These are phyloP conservation scores for Cyclophora albipunctata DNA, from an alignment of 2,888 invertebrate species.

Conservation along the genomic window DNA sequence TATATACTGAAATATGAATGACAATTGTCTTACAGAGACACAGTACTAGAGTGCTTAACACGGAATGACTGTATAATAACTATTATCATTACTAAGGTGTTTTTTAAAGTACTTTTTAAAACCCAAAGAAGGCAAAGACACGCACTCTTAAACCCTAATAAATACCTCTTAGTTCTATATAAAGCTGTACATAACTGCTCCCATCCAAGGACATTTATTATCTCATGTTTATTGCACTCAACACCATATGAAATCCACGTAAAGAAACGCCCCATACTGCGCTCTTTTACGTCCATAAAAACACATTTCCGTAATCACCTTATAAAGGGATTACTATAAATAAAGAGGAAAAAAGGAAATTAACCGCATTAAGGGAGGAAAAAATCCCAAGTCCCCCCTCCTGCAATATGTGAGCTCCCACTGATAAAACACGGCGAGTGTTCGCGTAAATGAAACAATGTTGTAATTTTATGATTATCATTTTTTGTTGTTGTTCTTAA, in stretches of 20 bases:
- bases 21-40: too few relatives aligned
- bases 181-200: too few relatives aligned
- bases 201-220: constrained; percentile 1
- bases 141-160: too few relatives aligned
- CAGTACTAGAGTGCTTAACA: too few relatives aligned
- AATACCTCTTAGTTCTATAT: too few relatives aligned
- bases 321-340: constrained; percentile 76
- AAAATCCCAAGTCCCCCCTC: constrained; percentile 56
- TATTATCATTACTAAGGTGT: too few relatives aligned
- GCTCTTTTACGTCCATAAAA: constrained; percentile 73
- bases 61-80: too few relatives aligned
- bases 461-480: constrained; percentile 51
- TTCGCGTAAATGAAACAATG: constrained; percentile 69
- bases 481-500: constrained; percentile 7
- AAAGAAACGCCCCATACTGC: constrained; percentile 60
- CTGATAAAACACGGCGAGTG: constrained; percentile 68
- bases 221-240: constrained; percentile 25
- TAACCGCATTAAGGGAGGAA: constrained; percentile 72
- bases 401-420: constrained; percentile 71
- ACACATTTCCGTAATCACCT: constrained; percentile 76
- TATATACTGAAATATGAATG: too few relatives aligned
- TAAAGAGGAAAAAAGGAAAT: constrained; percentile 75
- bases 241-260: constrained; percentile 27
- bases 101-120: too few relatives aligned
- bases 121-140: too few relatives aligned